A percentile compares a stretch with the other conserved stretches of the same genome.
Conservation (phyloP, 2,113 vertebrate species). For the Petrocephalus microphthalmus region DNA sequence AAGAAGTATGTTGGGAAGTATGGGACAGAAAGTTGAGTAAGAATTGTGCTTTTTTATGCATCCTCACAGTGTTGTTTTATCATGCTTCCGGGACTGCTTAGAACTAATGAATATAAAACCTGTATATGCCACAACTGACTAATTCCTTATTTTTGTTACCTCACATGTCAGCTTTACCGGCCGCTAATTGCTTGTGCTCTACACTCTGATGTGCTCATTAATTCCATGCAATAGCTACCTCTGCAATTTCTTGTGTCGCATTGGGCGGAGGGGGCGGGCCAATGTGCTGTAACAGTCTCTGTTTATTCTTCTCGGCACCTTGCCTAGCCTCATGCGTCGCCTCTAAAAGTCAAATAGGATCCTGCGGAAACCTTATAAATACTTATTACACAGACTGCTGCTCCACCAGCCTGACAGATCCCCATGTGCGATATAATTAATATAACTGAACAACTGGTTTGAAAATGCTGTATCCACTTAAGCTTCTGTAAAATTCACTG, state of each 20-base stretch:
- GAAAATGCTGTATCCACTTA: too few species aligned
- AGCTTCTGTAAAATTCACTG: not conserved
- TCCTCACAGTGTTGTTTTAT: constrained; percentile 32
- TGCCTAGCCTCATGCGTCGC: constrained; percentile 33
- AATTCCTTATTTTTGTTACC: constrained; percentile 49
- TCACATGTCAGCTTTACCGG: constrained; percentile 43
- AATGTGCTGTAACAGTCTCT: constrained; percentile 32
- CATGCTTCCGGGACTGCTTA: not conserved
- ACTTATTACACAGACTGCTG: constrained; percentile 49
- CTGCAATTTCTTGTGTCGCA: constrained; percentile 43
- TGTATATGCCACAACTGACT: constrained; percentile 25
- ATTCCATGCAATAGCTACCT: constrained; percentile 49
- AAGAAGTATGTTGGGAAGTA: constrained; percentile 31
- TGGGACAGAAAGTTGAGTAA: constrained; percentile 25
- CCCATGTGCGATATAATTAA: constrained; percentile 60
- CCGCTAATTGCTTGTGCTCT: constrained; percentile 58
- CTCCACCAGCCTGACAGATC: constrained; percentile 58
- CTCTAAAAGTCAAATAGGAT: constrained; percentile 55
- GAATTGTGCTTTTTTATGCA: constrained; percentile 38
- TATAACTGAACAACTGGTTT: constrained; percentile 29
- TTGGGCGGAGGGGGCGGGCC: constrained; percentile 24
- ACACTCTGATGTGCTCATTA: constrained; percentile 59
- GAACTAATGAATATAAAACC: constrained; percentile 15
- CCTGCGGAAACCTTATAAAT: constrained; percentile 52
- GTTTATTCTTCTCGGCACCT: constrained; percentile 36